phyloP scores from a whole-genome alignment of 2,113 vertebrate genomes.

The rabbit (Oryctolagus cuniculus) region DNA sequence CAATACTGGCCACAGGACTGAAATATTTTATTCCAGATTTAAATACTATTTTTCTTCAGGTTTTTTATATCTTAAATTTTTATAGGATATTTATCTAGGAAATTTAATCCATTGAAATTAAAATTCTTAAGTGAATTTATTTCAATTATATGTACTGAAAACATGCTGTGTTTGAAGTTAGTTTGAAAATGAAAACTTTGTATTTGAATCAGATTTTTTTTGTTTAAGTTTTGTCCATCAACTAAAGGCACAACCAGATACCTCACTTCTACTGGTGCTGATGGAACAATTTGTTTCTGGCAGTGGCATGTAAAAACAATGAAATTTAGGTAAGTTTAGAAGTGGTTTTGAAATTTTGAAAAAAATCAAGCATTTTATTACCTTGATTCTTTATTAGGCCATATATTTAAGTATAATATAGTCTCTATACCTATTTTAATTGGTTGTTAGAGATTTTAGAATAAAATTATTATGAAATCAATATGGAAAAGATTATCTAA shows the following conservation, averaged over 20 bases:
- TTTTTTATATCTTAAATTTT: conserved; percentile 23
- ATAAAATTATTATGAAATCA: conserved; percentile 42
- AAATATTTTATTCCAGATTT: conserved; percentile 58
- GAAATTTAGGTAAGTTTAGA: conserved; percentile 94
- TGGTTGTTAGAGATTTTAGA: conserved; percentile 41
- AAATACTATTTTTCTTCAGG: not conserved
- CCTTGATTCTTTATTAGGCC: not conserved
- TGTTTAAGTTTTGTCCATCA: conserved; percentile 95
- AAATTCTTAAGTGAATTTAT: conserved; percentile 55
- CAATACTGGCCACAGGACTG: not conserved
- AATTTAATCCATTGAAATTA: conserved; percentile 43
- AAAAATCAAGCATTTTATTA: conserved; percentile 2
- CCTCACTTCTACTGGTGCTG: conserved; percentile 98
- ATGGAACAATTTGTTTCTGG: conserved; percentile 99
- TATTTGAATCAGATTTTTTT: conserved; percentile 59
- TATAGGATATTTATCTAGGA: not conserved
- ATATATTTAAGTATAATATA: not conserved
- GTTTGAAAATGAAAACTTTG: conserved; percentile 47
- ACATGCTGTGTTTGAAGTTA: conserved; percentile 18
- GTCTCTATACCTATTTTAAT: not conserved
- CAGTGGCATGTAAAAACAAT: conserved; percentile 95
- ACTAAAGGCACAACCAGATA: conserved; percentile 94
- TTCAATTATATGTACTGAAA: conserved; percentile 47
- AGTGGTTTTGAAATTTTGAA: conserved; percentile 46
- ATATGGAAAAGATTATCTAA: conserved; percentile 6